Conservation (phyloP, 2,113 vertebrate species). For the Otis tarda region DNA sequence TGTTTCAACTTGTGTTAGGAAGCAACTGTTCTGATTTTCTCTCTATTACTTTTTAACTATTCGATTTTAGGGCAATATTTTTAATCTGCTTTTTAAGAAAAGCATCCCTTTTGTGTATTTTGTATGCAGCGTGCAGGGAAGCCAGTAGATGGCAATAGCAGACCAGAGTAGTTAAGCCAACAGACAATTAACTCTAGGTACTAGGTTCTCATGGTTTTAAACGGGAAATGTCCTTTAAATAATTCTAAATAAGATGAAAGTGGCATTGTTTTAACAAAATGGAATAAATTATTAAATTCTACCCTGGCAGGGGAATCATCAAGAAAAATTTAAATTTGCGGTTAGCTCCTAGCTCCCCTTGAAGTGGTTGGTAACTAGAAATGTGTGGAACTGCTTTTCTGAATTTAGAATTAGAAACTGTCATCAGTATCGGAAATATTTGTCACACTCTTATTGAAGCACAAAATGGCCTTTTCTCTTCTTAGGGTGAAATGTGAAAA, state of each 20-base stretch:
- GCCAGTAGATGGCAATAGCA: slow-evolving; percentile 79
- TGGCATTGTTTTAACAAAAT: slow-evolving; percentile 27
- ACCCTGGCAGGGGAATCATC: background rate
- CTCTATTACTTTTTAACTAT: background rate
- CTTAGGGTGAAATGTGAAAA: slow-evolving; percentile 17
- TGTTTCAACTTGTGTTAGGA: slow-evolving; percentile 23
- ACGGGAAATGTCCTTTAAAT: slow-evolving; percentile 29
- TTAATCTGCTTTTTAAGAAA: background rate
- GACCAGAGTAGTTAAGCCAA: slow-evolving; percentile 38
- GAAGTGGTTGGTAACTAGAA: background rate
- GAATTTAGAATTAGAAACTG: slow-evolving; percentile 61
- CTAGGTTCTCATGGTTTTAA: slow-evolving; percentile 21
- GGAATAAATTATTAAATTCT: slow-evolving; percentile 44
- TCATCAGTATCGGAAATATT: background rate
- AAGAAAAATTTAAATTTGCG: slow-evolving; percentile 32
- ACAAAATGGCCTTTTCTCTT: slow-evolving; percentile 13
- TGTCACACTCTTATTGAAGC: slow-evolving; percentile 20
- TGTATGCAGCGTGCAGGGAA: background rate
- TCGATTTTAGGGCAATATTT: background rate
- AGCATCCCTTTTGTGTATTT: background rate
- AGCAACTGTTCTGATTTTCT: background rate
- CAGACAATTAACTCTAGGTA: background rate
- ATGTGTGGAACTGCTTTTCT: slow-evolving; percentile 37
- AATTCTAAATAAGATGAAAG: slow-evolving; percentile 49
- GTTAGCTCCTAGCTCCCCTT: background rate